Base-by-base conservation (phyloP, 2,113 vertebrate species). In the Platichthys stellatus region DNA sequence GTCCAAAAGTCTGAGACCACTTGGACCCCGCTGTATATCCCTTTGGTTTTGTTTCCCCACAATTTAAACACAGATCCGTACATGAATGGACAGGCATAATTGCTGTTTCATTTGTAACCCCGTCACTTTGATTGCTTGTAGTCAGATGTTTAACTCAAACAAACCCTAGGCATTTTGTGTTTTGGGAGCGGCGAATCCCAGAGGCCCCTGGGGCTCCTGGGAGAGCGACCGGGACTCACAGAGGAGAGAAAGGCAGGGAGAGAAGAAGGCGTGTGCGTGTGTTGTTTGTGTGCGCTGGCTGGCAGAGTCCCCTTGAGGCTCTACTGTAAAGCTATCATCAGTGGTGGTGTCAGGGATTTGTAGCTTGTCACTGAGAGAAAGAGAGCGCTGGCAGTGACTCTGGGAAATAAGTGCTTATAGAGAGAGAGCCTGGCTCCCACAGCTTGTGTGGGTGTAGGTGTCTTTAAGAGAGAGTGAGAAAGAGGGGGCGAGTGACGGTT, bases 321-420 rank as follows among this genome's bases (percentile, higher is more conserved):
- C 80, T 78, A 88, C 87, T 93, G 90, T 91, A 93, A 94, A 93
- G 91, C 93, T 92, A 92, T 91, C 92, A 94, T 94, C 92, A 92
- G 92, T 92, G 91, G 89, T 89, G 86, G 89, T 93, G 93, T 94
- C 92, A 91, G 87, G 88, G 92, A 95, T 94, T 94, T 95, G 94
- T 94, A 93, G 90, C 92, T 93, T 94, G 94, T 94, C 93, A 92
- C 90, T 81, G 87, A 84, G 77, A 81, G 66, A 82, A 72, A 83
- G 80, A 86, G 80, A 87, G 80, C 72, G 63, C 83, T 91, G 92
- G 89, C 89, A 93, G 89, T 88, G 86, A 92, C 84, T 88, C 84
- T 81, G 84, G 88, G 92, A 92, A 92, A 93, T 92, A 83, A 92
- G 87, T 91, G 86, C 88, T 90, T 90, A 90, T 87, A 61, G 78